Conservation (phyloP, 2,113 vertebrate genomes). For the Herpetotheres cachinnans region DNA sequence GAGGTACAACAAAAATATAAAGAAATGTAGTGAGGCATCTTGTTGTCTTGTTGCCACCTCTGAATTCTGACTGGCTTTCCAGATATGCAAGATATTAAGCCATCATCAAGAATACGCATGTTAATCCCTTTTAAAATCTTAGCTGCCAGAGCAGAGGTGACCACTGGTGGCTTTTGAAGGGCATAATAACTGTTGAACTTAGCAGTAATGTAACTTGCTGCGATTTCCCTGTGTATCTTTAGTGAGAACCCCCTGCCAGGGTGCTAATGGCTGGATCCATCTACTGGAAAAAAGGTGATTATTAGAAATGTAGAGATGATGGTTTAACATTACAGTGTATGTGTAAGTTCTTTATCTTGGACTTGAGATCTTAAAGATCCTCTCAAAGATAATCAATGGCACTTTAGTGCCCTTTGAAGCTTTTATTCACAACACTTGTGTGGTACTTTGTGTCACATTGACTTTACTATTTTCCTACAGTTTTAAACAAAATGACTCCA, state of each 20-base stretch:
- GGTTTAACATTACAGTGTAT: background rate
- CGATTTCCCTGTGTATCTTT: background rate
- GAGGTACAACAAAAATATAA: background rate
- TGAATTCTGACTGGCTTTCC: background rate
- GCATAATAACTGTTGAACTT: background rate
- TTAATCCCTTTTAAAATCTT: constrained; percentile 18
- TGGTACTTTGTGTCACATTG: constrained; percentile 40
- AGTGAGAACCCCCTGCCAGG: background rate
- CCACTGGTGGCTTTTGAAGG: background rate
- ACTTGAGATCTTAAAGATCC: constrained; percentile 25
- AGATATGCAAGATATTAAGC: background rate
- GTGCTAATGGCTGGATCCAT: background rate
- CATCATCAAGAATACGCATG: background rate
- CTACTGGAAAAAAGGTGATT: background rate
- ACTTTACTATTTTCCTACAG: constrained; percentile 49
- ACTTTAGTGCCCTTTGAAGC: constrained; percentile 59
- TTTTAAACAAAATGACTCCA: constrained; percentile 38
- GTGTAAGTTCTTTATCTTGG: constrained; percentile 1
- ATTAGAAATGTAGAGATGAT: constrained; percentile 10
- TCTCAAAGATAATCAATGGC: constrained; percentile 58
- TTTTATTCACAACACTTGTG: constrained; percentile 41
- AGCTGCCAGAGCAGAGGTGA: background rate
- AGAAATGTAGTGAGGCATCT: constrained; percentile 16
- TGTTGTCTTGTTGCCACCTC: background rate
- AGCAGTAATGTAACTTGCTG: background rate